Evolutionary conservation across 2,888 invertebrate species (phyloP).

Genomic region (Heliconius ismenius): DNA sequence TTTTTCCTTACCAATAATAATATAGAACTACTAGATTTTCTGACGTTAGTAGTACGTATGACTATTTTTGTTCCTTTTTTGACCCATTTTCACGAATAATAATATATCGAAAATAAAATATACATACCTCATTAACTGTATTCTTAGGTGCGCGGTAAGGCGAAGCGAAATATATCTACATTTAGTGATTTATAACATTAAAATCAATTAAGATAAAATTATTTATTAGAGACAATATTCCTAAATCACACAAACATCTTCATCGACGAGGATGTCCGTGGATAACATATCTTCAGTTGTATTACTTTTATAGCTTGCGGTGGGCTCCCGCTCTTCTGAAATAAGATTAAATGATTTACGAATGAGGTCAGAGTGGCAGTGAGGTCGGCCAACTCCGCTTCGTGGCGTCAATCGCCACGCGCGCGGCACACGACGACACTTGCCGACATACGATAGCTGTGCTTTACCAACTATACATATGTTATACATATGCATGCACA

Average conservation of each 20-base stretch:
- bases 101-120: neutral
- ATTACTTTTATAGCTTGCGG: slow-evolving; percentile 58
- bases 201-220: slow-evolving; percentile 12
- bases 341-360: slow-evolving; percentile 78
- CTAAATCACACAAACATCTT: slow-evolving; percentile 47
- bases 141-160: neutral
- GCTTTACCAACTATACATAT: neutral
- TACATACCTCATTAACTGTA: neutral
- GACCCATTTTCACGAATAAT: neutral
- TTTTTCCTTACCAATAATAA: too few species aligned
- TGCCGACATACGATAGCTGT: slow-evolving; percentile 35
- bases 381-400: slow-evolving; percentile 64
- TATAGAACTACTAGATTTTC: too few species aligned
- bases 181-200: neutral
- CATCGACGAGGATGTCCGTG: slow-evolving; percentile 41
- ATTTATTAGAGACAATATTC: slow-evolving; percentile 23
- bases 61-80: neutral
- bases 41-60: too few species aligned
- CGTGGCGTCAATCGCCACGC: slow-evolving; percentile 58
- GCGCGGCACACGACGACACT: slow-evolving; percentile 60
- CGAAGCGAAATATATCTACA: neutral
- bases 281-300: slow-evolving; percentile 45
- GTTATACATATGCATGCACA: neutral
- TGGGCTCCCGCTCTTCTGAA: slow-evolving; percentile 66
- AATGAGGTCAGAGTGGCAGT: slow-evolving; percentile 75